Percentiles rank a stretch among this genome's conserved stretches.
These are phyloP conservation scores for Isurus oxyrinchus DNA, from an alignment of 2,113 vertebrate genomes.

Conservation along the genomic window DNA sequence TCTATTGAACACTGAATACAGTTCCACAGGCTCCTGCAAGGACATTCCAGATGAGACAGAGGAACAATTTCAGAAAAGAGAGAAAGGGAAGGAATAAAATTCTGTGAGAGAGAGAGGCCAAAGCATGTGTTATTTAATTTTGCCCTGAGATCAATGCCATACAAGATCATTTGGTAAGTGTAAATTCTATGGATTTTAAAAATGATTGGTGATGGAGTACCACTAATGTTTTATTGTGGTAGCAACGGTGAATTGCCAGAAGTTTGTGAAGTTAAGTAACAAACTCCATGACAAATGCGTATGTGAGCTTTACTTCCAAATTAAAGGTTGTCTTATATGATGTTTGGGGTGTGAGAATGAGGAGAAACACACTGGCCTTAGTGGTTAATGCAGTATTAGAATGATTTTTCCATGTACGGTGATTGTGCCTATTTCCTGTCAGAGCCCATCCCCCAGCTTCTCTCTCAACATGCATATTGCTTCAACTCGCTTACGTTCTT, in stretches of 20 bases:
- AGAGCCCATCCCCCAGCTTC: too few species aligned
- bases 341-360: background rate
- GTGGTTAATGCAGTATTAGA: background rate
- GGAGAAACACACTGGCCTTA: background rate
- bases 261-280: background rate
- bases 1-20: background rate
- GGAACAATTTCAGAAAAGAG: background rate
- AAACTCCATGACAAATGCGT: background rate
- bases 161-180: background rate
- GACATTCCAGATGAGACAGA: background rate
- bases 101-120: background rate
- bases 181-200: background rate
- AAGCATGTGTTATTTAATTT: background rate
- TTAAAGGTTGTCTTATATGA: background rate
- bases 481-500: too few species aligned
- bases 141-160: background rate
- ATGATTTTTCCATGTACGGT: too few species aligned
- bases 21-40: background rate
- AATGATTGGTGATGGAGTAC: background rate
- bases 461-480: too few species aligned
- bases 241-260: background rate
- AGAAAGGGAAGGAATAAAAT: background rate
- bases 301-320: background rate
- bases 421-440: too few species aligned
- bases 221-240: background rate